These are phyloP conservation scores for Trisateles emortualis DNA, from an alignment of 2,888 invertebrate species.

Conservation along the genomic window DNA sequence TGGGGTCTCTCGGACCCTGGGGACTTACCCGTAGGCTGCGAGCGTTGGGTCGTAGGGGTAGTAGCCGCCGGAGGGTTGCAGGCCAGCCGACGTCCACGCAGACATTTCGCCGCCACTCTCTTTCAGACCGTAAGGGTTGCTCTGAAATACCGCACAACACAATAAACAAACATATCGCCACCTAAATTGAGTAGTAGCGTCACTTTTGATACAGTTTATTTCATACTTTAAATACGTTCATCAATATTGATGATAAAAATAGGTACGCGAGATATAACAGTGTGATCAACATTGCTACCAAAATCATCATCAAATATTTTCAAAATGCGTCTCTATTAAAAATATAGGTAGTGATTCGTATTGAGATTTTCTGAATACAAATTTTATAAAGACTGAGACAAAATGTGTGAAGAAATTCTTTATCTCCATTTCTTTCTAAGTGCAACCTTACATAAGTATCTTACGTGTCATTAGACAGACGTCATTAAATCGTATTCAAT, in stretches of 20 bases:
- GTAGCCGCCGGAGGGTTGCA: constrained; percentile 96
- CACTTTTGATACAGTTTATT: constrained; percentile 41
- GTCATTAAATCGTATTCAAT: constrained; percentile 39
- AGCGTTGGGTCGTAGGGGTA: constrained; percentile 97
- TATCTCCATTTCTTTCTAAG: neutral
- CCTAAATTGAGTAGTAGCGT: constrained; percentile 21
- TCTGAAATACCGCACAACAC: constrained; percentile 88
- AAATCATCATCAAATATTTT: too few species aligned
- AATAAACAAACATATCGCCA: constrained; percentile 58
- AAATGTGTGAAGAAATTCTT: neutral
- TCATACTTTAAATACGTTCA: constrained; percentile 14
- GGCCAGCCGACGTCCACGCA: constrained; percentile 96
- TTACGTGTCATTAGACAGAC: neutral
- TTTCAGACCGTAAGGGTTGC: constrained; percentile 96
- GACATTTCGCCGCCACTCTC: constrained; percentile 95
- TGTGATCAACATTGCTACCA: neutral
- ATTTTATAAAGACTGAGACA: too few species aligned
- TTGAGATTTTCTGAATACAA: too few species aligned
- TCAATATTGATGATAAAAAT: neutral
- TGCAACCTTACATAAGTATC: neutral
- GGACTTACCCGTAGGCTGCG: constrained; percentile 96
- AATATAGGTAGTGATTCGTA: too few species aligned
- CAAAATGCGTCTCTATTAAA: too few species aligned
- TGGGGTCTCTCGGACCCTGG: constrained; percentile 68
- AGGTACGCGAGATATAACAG: neutral